phyloP scores from a whole-genome alignment of 2,797 vertebrate genomes.

The Hydrophis major region DNA sequence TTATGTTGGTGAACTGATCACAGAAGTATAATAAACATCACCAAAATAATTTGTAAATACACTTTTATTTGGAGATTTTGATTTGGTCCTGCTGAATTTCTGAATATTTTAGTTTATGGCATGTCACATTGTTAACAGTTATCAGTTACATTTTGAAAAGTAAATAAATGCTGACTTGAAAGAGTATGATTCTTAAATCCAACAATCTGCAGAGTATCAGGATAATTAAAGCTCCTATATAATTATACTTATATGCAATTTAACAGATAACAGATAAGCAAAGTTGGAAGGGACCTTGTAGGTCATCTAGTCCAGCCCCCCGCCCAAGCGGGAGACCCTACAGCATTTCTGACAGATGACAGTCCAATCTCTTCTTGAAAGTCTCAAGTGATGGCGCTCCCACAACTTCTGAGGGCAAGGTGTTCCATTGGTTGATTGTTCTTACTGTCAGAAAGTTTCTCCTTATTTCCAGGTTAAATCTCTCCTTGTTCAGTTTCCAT shows the following conservation, averaged over 20 bases:
- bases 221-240: background rate
- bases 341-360: too few relatives aligned
- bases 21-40: background rate
- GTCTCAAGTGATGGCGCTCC: too few relatives aligned
- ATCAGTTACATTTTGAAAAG: background rate
- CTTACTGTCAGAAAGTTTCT: too few relatives aligned
- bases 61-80: background rate
- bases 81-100: background rate
- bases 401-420: too few relatives aligned
- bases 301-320: too few relatives aligned
- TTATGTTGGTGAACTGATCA: background rate
- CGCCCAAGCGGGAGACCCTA: too few relatives aligned
- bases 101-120: background rate
- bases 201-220: background rate
- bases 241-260: background rate
- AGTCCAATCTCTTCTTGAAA: too few relatives aligned
- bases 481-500: too few relatives aligned
- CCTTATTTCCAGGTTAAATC: too few relatives aligned
- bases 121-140: background rate
- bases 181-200: background rate
- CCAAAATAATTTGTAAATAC: background rate
- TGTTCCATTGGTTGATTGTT: too few relatives aligned
- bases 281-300: too few relatives aligned
- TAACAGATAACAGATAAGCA: too few relatives aligned
- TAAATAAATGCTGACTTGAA: background rate